phyloP scores from a whole-genome alignment of 30 jellyfish, hydroid and myxozoan species.

The Turritopsis dohrnii region DNA sequence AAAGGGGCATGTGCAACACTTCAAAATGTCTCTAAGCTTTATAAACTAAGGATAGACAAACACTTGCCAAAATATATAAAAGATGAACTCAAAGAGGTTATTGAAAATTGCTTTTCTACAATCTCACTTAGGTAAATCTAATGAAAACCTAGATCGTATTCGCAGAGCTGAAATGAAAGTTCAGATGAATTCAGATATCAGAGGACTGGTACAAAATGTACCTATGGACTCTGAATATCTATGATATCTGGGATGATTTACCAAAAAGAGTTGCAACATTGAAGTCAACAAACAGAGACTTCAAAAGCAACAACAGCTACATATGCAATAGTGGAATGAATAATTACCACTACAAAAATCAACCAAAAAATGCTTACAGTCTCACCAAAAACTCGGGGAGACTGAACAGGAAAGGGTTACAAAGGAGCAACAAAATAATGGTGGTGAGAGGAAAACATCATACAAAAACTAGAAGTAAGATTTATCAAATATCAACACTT shows the following conservation, averaged over 20 bases:
- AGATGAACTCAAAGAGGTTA: background rate
- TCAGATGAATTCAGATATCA: background rate
- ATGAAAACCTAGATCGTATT: background rate
- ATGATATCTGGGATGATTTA: background rate
- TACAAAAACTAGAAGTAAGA: no score
- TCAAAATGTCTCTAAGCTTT: background rate
- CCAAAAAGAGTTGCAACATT: background rate
- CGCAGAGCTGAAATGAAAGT: background rate
- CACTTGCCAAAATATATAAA: background rate
- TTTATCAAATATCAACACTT: conserved; percentile 29
- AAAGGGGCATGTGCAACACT: background rate
- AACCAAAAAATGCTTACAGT: background rate
- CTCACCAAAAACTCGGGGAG: background rate
- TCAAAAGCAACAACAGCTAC: background rate
- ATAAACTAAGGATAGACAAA: background rate
- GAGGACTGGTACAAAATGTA: background rate
- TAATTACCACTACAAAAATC: background rate
- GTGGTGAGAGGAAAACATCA: background rate
- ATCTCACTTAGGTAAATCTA: background rate
- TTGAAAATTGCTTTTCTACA: background rate
- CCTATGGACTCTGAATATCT: background rate
- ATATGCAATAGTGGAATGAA: background rate
- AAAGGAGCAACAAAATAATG: background rate
- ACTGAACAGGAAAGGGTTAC: background rate
- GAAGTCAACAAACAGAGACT: background rate